A percentile compares a stretch with the other conserved stretches of the same genome.
phyloP scores from a whole-genome alignment of 2,888 invertebrate genomes.

The Chymomyza procnemis region DNA sequence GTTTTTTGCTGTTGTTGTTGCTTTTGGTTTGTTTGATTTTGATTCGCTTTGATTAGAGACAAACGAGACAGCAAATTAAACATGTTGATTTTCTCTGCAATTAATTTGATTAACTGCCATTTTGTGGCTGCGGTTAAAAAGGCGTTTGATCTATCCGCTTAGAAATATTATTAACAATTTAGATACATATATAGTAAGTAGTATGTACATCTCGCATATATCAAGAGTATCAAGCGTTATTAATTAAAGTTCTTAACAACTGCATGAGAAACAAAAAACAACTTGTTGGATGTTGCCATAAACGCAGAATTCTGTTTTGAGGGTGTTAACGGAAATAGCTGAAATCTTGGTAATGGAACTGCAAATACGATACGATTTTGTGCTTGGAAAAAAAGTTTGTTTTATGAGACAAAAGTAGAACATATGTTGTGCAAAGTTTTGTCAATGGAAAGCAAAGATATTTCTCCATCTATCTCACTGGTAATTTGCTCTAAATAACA shows the following conservation, averaged over 20 bases:
- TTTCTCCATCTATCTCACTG: no score
- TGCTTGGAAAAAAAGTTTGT: no score
- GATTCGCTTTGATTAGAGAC: conserved; percentile 15
- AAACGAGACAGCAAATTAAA: conserved; percentile 34
- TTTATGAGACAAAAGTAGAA: no score
- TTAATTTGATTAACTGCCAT: conserved; percentile 70
- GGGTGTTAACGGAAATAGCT: background rate
- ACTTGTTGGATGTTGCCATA: background rate
- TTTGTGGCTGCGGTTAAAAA: conserved; percentile 47
- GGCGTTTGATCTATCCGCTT: conserved; percentile 37
- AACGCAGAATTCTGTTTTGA: background rate
- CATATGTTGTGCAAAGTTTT: no score
- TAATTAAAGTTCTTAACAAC: conserved; percentile 63
- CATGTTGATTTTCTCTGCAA: conserved; percentile 72
- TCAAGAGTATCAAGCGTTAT: conserved; percentile 54
- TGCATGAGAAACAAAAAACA: conserved; percentile 5
- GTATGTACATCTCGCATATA: conserved; percentile 32
- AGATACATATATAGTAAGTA: conserved; percentile 36
- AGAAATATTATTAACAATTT: conserved; percentile 22
- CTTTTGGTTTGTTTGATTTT: conserved; percentile 19
- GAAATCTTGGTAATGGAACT: background rate
- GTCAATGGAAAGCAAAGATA: no score
- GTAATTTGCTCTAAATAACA: no score
- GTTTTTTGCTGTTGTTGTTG: conserved; percentile 44
- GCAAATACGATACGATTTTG: no score